Evolutionary conservation across 1,140 invertebrate species (phyloP).

Genomic region (Apolygus lucorum): DNA sequence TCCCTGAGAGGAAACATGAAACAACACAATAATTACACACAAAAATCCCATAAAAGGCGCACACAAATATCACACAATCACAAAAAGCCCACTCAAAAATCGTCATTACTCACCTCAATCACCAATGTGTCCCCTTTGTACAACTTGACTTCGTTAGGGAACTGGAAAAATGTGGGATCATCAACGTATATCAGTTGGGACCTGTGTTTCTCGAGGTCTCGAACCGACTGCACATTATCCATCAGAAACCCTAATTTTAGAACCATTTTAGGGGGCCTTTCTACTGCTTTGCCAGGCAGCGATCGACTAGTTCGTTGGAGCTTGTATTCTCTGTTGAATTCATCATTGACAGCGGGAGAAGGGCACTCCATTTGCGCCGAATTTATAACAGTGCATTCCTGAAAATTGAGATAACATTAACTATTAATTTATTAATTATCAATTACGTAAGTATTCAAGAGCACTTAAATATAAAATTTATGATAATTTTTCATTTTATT

Average conservation of each 20-base stretch:
- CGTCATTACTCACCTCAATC: conserved; percentile 67
- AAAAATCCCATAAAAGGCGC: too few species aligned
- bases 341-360: conserved; percentile 68
- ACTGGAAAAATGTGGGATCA: conserved; percentile 85
- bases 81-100: too few species aligned
- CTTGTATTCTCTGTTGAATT: conserved; percentile 36
- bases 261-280: conserved; percentile 33
- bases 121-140: conserved; percentile 93
- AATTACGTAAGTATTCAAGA: too few species aligned
- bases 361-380: conserved; percentile 90
- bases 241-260: conserved; percentile 79
- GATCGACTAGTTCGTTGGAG: conserved; percentile 18
- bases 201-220: conserved; percentile 75
- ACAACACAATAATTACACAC: too few species aligned
- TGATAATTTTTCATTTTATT: too few species aligned
- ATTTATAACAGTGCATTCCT: conserved; percentile 73
- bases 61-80: too few species aligned
- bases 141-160: conserved; percentile 73
- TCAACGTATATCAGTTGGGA: conserved; percentile 78
- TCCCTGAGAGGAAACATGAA: too few species aligned
- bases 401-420: conserved; percentile 26
- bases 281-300: conserved; percentile 29
- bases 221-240: conserved; percentile 85
- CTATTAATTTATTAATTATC: not conserved
- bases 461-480: too few species aligned